Base-by-base conservation (phyloP, 2,797 vertebrate species). In the Podargus strigoides region DNA sequence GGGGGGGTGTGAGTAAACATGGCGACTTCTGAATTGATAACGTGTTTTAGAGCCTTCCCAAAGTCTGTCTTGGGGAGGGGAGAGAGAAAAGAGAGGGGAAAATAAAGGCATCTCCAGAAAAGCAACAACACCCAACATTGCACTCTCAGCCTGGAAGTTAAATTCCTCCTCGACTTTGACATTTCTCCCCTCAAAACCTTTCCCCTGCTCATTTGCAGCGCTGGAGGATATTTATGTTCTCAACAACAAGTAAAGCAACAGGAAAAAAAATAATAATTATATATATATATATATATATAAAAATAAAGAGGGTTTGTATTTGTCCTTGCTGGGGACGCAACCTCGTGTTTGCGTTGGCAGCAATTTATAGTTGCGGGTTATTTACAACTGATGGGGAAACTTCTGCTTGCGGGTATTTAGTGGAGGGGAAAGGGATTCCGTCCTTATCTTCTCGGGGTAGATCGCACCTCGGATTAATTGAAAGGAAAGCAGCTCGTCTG, bases 321-420 rank as follows among this genome's bases (percentile, higher is more conserved):
- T 24, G 85, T 17, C 39, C 44, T n/a, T 55, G 91, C 89, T 96
- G 89, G 92, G 95, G 95, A 95, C 84, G 94, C 92, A 93, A 95
- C 95, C 97, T 97, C 95, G 84, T 97, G 97, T 96, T 97, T 96
- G 96, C 89, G 83, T 97, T 97, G 90, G 97, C 96, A 97, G 97
- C 94, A 95, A 95, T 96, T 96, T 78, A 81, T 74, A 94, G 66
- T 74, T 85, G 58, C 66, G 69, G 92, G 46, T 69, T 69, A 90
- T 94, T 95, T 86, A 28, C 85, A 67, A 55, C 63, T 93, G 95
- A 85, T 91, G 53, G 93, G 92, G 93, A 89, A 94, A 95, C 27
- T 96, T 90, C 83, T 56, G n/a, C 8, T 47, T 12, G 95, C 85
- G 74, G 89, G 96, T 94, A 89, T 95, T 95, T 62, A 79, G 89